phyloP scores from a whole-genome alignment of 1,140 invertebrate genomes.

The Aphaenogaster floridana region DNA sequence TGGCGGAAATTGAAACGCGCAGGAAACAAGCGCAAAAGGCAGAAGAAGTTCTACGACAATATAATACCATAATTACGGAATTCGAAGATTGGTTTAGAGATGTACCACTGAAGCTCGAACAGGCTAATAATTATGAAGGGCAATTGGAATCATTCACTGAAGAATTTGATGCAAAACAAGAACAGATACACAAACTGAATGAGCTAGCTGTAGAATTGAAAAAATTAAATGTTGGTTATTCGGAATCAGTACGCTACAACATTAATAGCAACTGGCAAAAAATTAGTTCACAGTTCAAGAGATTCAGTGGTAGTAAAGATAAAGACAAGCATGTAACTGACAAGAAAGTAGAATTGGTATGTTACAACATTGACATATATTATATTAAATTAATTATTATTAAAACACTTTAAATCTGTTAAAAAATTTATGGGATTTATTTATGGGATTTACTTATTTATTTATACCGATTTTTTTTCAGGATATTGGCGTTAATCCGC shows the following conservation, averaged over 20 bases:
- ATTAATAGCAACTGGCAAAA: conserved; percentile 86
- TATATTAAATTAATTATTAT: neutral
- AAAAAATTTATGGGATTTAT: neutral
- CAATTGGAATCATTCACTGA: conserved; percentile 85
- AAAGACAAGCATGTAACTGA: conserved; percentile 85
- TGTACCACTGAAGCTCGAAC: conserved; percentile 86
- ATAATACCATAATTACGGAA: conserved; percentile 84
- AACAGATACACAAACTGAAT: conserved; percentile 86
- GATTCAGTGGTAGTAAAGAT: conserved; percentile 85
- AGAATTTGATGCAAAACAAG: conserved; percentile 85
- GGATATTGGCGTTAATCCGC: conserved; percentile 76
- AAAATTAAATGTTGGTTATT: conserved; percentile 83
- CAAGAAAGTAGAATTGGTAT: conserved; percentile 84
- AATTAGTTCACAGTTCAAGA: conserved; percentile 85
- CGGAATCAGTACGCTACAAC: conserved; percentile 80
- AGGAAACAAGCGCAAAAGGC: conserved; percentile 87
- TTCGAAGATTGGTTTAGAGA: conserved; percentile 87
- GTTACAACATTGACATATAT: conserved; percentile 9
- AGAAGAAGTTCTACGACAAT: conserved; percentile 87
- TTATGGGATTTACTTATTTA: neutral
- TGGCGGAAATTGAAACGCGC: conserved; percentile 89
- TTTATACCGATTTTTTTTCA: conserved; percentile 45
- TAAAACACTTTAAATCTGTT: neutral
- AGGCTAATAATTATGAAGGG: conserved; percentile 88
- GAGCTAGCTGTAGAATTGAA: conserved; percentile 86